Conservation (phyloP, 35 echinoderm and acorn worm genomes). For the Acanthaster planci region DNA sequence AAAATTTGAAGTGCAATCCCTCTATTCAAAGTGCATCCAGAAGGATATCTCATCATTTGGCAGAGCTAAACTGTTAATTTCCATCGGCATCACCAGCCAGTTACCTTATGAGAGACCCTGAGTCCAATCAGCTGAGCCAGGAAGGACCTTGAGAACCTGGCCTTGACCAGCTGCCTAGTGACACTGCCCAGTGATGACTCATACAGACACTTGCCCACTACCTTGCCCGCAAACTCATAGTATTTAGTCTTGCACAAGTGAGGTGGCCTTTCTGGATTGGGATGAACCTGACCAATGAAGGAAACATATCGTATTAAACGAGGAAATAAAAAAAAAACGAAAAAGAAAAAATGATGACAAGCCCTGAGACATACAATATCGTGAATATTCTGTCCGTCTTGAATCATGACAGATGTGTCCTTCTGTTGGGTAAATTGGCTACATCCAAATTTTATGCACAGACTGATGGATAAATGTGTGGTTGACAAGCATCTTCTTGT, state of each 20-base stretch:
- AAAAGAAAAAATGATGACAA: too few relatives aligned
- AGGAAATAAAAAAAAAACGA: neutral
- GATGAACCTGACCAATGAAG: conserved; percentile 77
- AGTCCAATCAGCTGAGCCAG: conserved; percentile 96
- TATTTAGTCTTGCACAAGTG: conserved; percentile 86
- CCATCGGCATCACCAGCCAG: neutral
- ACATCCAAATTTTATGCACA: too few relatives aligned
- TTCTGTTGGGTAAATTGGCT: too few relatives aligned
- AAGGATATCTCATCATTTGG: too few relatives aligned
- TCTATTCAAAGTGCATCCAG: too few relatives aligned
- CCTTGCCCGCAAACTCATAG: conserved; percentile 96
- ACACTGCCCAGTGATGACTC: conserved; percentile 71
- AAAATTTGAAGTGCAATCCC: too few relatives aligned
- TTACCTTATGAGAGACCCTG: conserved; percentile 90
- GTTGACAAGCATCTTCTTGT: too few relatives aligned
- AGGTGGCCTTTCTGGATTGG: conserved; percentile 83
- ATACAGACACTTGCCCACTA: conserved; percentile 95
- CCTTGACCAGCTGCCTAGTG: conserved; percentile 71
- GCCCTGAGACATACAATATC: too few relatives aligned
- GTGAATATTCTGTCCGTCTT: too few relatives aligned
- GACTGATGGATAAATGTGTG: too few relatives aligned
- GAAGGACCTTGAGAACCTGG: conserved; percentile 88
- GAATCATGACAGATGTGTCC: too few relatives aligned
- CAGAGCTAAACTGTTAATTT: too few relatives aligned
- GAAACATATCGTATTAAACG: neutral